Percentiles rank a stretch among this genome's conserved stretches.
phyloP scores from a whole-genome alignment of 2,113 vertebrate species.

The Marmota monax region DNA sequence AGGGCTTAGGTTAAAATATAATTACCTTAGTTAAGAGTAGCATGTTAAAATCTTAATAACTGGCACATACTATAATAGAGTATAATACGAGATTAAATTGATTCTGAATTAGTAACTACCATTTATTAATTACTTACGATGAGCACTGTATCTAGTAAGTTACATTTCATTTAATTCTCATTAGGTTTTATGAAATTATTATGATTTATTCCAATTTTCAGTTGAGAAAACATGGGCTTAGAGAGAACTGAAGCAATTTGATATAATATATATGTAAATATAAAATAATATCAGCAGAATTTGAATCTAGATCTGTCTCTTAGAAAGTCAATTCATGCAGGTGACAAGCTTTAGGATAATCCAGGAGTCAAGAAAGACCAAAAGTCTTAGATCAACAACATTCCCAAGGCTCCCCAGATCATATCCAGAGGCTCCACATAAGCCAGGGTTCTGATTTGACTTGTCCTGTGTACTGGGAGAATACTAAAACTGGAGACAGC shows the following conservation, averaged over 20 bases:
- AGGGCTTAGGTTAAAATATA: neutral
- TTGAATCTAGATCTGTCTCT: conserved; percentile 22
- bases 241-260: neutral
- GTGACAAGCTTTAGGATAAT: conserved; percentile 37
- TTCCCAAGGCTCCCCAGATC: neutral
- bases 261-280: no score
- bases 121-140: neutral
- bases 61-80: neutral
- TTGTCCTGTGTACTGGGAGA: neutral
- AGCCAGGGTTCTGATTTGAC: neutral
- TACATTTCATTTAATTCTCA: conserved; percentile 15
- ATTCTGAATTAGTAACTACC: neutral
- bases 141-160: neutral
- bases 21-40: neutral
- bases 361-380: neutral
- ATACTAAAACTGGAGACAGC: neutral
- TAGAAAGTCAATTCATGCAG: neutral
- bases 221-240: conserved; percentile 19
- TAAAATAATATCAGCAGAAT: neutral
- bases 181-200: neutral
- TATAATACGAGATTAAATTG: neutral
- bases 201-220: conserved; percentile 41
- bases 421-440: neutral
- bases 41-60: neutral
- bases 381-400: neutral